Evolutionary conservation across 1,140 invertebrate species (phyloP).

Genomic region (Chrysomallon squamiferum): DNA sequence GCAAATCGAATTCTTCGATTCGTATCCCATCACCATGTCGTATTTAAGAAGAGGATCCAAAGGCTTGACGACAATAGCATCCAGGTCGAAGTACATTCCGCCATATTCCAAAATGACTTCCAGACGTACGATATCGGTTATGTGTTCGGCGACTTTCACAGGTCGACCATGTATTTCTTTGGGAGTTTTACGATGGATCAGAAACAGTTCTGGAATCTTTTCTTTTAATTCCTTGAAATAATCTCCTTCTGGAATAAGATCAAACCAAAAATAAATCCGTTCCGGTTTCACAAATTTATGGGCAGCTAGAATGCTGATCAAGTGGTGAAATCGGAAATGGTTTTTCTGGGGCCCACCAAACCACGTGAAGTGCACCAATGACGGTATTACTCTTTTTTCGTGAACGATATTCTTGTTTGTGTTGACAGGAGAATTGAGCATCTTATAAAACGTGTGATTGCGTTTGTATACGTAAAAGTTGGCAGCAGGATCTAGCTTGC

Average conservation of each 20-base stretch:
- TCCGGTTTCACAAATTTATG: background rate
- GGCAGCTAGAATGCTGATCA: background rate
- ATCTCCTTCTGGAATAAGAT: background rate
- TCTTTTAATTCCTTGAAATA: conserved; percentile 1
- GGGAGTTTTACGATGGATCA: background rate
- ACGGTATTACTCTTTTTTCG: background rate
- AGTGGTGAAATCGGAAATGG: conserved; percentile 8
- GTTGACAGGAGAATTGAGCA: background rate
- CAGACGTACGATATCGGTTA: conserved; percentile 14
- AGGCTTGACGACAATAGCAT: conserved; percentile 14
- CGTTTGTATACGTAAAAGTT: background rate
- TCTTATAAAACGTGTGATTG: background rate
- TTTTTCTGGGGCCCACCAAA: background rate
- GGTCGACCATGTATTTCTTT: conserved; percentile 2
- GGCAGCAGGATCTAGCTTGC: no score
- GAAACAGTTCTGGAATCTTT: background rate
- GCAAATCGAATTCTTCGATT: no score
- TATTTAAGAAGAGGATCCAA: conserved; percentile 14
- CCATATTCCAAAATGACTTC: conserved; percentile 7
- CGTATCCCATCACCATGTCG: background rate
- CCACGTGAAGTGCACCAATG: conserved; percentile 13
- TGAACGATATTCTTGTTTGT: background rate
- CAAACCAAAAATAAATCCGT: conserved; percentile 10
- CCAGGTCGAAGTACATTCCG: conserved; percentile 21
- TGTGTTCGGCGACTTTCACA: conserved; percentile 3